A percentile compares a stretch with the other conserved stretches of the same genome.
Evolutionary conservation across 1,140 invertebrate genomes (phyloP).

Genomic region (Ceratina calcarata): DNA sequence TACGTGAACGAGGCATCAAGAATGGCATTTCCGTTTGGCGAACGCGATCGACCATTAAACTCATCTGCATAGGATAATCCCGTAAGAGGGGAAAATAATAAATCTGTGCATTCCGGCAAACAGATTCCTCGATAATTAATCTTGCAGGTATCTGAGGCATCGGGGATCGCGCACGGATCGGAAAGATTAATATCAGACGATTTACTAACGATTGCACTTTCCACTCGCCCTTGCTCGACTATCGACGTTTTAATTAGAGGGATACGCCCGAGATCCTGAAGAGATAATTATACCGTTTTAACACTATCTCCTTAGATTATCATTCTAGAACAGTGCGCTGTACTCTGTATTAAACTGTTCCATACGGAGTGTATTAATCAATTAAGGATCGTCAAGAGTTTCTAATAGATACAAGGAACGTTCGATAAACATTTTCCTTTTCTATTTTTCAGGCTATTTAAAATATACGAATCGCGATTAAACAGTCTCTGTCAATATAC

Average conservation of each 20-base stretch:
- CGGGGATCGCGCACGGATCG: not conserved
- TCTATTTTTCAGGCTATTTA: too few species aligned
- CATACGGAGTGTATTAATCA: not conserved
- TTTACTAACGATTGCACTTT: not conserved
- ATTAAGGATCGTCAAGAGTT: not conserved
- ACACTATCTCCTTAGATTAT: not conserved
- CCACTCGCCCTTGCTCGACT: not conserved
- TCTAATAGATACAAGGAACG: not conserved
- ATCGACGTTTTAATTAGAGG: not conserved
- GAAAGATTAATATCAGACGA: not conserved
- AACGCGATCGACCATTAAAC: slow-evolving; percentile 34
- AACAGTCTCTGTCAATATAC: too few species aligned
- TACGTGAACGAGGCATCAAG: not conserved
- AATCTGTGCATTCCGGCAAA: slow-evolving; percentile 58
- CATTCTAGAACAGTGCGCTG: not conserved
- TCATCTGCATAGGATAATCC: slow-evolving; percentile 31
- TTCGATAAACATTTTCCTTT: too few species aligned
- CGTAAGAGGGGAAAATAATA: slow-evolving; percentile 39
- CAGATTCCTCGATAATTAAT: slow-evolving; percentile 68
- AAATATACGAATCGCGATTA: too few species aligned
- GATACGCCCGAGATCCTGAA: not conserved
- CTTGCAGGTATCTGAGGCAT: slow-evolving; percentile 31
- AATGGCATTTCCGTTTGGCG: slow-evolving; percentile 25
- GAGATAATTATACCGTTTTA: not conserved
- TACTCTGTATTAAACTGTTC: not conserved